Evolutionary conservation across 2,888 invertebrate species (phyloP), one percentile per base, ranked within the genome.

Genomic region (Troides aeacus): DNA sequence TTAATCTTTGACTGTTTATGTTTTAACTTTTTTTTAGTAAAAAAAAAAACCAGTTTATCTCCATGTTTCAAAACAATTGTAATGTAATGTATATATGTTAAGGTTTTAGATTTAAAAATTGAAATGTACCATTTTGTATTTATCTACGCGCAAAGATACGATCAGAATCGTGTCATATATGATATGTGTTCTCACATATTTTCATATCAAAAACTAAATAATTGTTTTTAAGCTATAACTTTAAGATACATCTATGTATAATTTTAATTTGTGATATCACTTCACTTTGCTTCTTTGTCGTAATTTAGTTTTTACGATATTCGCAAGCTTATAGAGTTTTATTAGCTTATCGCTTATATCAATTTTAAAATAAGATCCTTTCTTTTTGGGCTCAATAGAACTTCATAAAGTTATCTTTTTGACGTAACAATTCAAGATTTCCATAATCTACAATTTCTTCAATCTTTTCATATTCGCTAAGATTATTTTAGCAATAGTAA

Each of bases 261-360:
- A n/a, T 57, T 21, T 57, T 57, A 10, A 18, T 77, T 83, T 85
- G 89, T 89, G 88, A 89, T 89, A 88, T 81, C 81, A 81, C 75
- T 73, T 85, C 85, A 86, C 87, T 84, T 85, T 85, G 53, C 62
- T 62, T 66, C 62, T 36, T n/a, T 65, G 36, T 62, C 24, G 56
- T 69, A 69, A 53, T 50, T 10, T 58, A 18, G 17, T 17, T 21
- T 23, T 60, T 68, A 68, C 59, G 30, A 64, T 39, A 64, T 59
- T 17, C 18, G 58, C 59, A 30, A 65, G 64, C 21, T 59, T 12
- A 36, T 36, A 36, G 21, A 57, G 30, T 30, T 30, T 4, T 30
- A 30, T 30, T 30, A 30, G 30, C 30, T 30, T 30, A 30, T 30
- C 30, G 30, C 30, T 30, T 30, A 30, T 30, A 5, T 3, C 30